These are phyloP conservation scores for Dunckerocampus dactyliophorus DNA, from an alignment of 2,113 vertebrate genomes.

Conservation along the genomic window DNA sequence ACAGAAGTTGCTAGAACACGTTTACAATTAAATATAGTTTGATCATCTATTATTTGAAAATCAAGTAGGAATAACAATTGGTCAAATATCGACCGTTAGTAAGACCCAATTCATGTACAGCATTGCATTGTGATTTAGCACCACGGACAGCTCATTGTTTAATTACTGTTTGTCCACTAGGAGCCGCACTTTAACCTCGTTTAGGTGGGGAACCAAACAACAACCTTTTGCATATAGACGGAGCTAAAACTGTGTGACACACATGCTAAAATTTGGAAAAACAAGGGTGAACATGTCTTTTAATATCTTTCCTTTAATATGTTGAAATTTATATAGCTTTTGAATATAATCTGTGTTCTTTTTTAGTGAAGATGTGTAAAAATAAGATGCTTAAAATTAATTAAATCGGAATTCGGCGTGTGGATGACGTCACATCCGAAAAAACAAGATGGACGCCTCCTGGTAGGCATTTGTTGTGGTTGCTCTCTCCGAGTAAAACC, in stretches of 20 bases:
- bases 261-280: neutral
- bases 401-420: neutral
- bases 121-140: conserved; percentile 25
- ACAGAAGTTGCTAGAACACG: too few species aligned
- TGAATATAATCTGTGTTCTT: neutral
- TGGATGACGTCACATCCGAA: neutral
- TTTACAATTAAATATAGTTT: too few species aligned
- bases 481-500: neutral
- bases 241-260: conserved; percentile 44
- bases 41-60: too few species aligned
- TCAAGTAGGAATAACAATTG: too few species aligned
- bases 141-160: conserved; percentile 57
- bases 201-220: neutral
- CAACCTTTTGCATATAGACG: neutral
- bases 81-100: neutral
- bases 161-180: conserved; percentile 30
- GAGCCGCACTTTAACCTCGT: conserved; percentile 31
- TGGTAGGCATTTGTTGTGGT: neutral
- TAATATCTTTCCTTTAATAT: neutral
- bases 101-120: neutral
- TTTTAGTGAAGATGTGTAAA: neutral
- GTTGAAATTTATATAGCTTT: neutral
- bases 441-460: neutral
- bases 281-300: conserved; percentile 18
- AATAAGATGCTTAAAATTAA: neutral